Base-by-base conservation (phyloP, 2,113 vertebrate species). In the Nerophis ophidion region DNA sequence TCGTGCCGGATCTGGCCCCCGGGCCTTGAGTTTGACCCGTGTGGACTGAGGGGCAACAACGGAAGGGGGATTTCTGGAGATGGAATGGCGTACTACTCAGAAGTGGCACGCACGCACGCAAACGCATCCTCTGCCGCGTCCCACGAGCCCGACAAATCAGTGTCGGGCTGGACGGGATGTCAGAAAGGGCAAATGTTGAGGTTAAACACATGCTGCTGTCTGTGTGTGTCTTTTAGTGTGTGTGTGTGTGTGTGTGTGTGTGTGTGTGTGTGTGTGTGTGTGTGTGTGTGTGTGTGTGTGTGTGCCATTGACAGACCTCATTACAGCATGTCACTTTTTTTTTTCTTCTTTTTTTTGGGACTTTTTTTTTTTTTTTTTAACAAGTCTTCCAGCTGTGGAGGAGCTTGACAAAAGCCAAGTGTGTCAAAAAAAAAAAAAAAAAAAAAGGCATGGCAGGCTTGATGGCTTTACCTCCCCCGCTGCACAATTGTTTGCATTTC, bases 61-160 rank as follows among this genome's bases (percentile, higher is more conserved):
- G 15, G 40, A 64, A 61, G 13, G 66, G 54, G n/a, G n/a, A 60
- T 75, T 76, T 79, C 50, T 68, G 66, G 57, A 70, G 76, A 80
- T 66, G 72, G 58, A 70, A 76, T 76, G 47, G 52, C 33, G 36
- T 54, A 66, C 79, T 72, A 26, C 4, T 61, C 16, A 62, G 60
- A 71, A 71, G 50, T 65, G 38, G 19, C 45, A 36, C 63, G 35
- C 60, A 59, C 49, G 17, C 64, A 62, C 14, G 45, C 42, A 48
- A 55, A 54, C 52, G 36, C 65, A 57, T 79, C 67, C 65, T 74
- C 48, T 14, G 8, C 50, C 48, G 17, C 45, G 57, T 88, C 70
- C 81, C 85, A 48, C 5, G 76, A 85, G 87, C 60, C 78, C 58
- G 69, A 87, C 83, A 85, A 86, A 87, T 87, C 86, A 86, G 68